Evolutionary conservation across 64 coral and sea anemone species (phyloP), one percentile per base, ranked within the genome.

Genomic region (Pocillopora damicornis): DNA sequence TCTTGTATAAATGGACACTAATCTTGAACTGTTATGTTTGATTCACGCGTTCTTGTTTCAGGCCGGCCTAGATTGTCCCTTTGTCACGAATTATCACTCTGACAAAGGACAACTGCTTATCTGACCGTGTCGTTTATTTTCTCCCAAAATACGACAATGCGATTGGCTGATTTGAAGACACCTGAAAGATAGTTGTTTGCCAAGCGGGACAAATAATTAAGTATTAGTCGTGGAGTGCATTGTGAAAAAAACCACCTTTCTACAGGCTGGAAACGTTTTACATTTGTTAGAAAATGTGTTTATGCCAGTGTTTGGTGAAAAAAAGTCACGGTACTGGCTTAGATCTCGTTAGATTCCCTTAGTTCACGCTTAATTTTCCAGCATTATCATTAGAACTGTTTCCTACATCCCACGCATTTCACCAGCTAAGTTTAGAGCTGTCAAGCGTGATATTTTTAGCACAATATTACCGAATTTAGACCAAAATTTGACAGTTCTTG

Each of bases 91-190:
- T 51, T 76, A 61, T 35, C 26, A 63, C 63, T 81, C 10, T 36
- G 26, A 63, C 35, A 68, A 83, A 63, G 18, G 15, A 25, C 35
- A 60, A 81, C 37, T 83, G 63, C 80, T 83, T 83, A 68, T 35
- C 36, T 45, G 61, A 42, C 35, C 59, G 35, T 56, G 67, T 45
- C 80, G 42, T 37, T 51, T 20, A 65, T 37, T 68, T 65, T 65
- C 59, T 51, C 68, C 0, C 2, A 83, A 83, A 65, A 51, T 83
- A 5, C 80, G 37, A 63, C 15, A 13, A 68, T 45, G 18, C 16
- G 15, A 83, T 83, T 83, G 80, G 80, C 15, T 83, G 61, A 83
- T 68, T 83, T 45, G 20, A 51, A 67, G 18, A 57, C 61, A 83
- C 22, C 80, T 83, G 80, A 1, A 13, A 25, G 17, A 15, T 35